Conservation (phyloP, 2,113 vertebrate species). For the Okapia johnstoni region DNA sequence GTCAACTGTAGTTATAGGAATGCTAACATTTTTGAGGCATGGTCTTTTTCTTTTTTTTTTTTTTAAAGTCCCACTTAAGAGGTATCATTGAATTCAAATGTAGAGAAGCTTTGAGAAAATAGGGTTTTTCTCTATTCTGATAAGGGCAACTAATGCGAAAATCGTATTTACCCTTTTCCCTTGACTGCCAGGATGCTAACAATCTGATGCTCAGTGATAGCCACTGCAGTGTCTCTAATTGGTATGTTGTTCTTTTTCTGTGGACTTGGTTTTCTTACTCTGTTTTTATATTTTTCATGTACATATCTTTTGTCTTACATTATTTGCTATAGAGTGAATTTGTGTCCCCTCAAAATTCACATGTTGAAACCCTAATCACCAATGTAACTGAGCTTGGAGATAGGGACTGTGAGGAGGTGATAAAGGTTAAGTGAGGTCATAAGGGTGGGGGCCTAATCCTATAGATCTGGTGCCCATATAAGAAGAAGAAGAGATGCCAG, state of each 20-base stretch:
- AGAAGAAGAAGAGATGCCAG: neutral
- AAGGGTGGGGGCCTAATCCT: neutral
- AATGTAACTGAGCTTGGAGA: neutral
- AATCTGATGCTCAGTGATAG: neutral
- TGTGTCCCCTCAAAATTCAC: neutral
- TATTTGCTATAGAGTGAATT: neutral
- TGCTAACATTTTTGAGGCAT: neutral
- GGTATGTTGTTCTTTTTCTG: neutral
- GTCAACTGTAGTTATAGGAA: neutral
- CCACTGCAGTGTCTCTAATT: neutral
- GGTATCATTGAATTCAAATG: neutral
- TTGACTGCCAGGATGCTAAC: neutral
- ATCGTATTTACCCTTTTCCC: neutral
- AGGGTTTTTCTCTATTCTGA: neutral
- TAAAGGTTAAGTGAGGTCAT: neutral
- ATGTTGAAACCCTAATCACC: neutral
- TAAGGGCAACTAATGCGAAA: neutral
- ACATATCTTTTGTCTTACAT: neutral
- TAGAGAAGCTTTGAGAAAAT: neutral
- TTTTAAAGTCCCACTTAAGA: neutral
- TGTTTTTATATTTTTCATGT: neutral
- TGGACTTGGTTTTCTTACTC: neutral
- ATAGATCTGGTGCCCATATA: neutral
- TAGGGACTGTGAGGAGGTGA: neutral
- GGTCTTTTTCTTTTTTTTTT: neutral